A percentile compares a stretch with the other conserved stretches of the same genome.
Conservation (phyloP, 2,113 vertebrate species). For the Dromas ardeola region DNA sequence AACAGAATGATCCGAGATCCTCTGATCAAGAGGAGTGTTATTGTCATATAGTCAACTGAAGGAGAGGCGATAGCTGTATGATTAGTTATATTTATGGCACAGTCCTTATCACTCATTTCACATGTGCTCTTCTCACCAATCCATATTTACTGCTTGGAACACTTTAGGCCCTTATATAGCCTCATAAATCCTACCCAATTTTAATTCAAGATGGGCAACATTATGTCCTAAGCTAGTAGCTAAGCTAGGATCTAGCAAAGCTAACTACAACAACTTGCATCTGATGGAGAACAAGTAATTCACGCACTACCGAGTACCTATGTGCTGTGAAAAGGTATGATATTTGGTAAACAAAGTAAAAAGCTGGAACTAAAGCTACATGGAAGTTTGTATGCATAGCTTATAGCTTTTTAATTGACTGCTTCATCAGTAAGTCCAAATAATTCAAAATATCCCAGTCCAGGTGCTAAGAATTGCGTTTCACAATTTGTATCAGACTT, state of each 20-base stretch:
- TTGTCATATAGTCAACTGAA: not conserved
- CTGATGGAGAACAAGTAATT: not conserved
- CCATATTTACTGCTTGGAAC: slow-evolving; percentile 27
- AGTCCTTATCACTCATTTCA: slow-evolving; percentile 7
- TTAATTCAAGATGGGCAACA: not conserved
- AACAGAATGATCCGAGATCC: not conserved
- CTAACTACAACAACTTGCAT: not conserved
- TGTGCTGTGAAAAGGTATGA: not conserved
- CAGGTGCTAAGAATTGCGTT: not conserved
- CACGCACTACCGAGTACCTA: not conserved
- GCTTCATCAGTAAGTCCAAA: not conserved
- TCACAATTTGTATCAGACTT: not conserved
- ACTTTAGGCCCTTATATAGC: not conserved
- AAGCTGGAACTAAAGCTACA: not conserved
- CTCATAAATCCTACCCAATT: slow-evolving; percentile 31
- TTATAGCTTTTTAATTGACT: not conserved
- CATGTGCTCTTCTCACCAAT: not conserved
- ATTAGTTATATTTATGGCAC: slow-evolving; percentile 14
- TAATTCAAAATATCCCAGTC: not conserved
- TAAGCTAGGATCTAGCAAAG: not conserved
- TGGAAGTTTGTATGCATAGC: not conserved
- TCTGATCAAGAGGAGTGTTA: not conserved
- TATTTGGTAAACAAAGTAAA: not conserved
- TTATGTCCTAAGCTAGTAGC: not conserved
- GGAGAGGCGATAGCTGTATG: not conserved